Evolutionary conservation across 2,888 invertebrate genomes (phyloP).

Genomic region (Polyploca ridens): DNA sequence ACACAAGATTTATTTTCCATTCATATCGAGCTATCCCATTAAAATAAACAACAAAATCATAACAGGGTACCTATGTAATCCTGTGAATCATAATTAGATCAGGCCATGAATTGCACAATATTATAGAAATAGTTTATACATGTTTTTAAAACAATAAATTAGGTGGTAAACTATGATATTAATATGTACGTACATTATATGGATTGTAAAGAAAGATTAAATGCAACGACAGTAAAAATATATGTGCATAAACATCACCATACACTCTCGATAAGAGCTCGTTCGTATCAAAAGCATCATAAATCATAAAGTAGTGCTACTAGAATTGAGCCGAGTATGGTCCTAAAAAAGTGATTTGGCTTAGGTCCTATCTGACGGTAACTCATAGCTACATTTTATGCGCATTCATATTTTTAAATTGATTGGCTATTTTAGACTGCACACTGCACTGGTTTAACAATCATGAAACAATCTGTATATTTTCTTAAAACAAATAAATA

Average conservation of each 20-base stretch:
- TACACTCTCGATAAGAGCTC: not conserved
- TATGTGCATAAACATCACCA: not conserved
- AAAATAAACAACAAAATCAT: constrained; percentile 23
- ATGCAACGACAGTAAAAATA: too few species aligned
- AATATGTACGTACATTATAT: too few species aligned
- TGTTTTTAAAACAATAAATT: not conserved
- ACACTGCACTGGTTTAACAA: too few species aligned
- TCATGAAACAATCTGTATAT: too few species aligned
- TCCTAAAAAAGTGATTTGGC: not conserved
- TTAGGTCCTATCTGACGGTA: not conserved
- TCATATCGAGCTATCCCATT: constrained; percentile 24
- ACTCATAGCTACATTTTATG: not conserved
- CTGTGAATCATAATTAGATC: constrained; percentile 12
- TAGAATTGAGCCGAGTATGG: not conserved
- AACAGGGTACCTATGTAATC: not conserved
- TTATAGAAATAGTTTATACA: not conserved
- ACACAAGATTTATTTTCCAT: constrained; percentile 31
- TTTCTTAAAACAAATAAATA: too few species aligned
- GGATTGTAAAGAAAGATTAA: too few species aligned
- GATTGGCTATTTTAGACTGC: too few species aligned
- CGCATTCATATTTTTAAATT: too few species aligned
- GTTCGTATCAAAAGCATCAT: not conserved
- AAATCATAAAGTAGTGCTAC: not conserved
- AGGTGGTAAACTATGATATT: too few species aligned
- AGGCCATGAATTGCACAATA: not conserved